Evolutionary conservation across 2,797 vertebrate genomes (phyloP).

Genomic region (Myripristis jacobus): DNA sequence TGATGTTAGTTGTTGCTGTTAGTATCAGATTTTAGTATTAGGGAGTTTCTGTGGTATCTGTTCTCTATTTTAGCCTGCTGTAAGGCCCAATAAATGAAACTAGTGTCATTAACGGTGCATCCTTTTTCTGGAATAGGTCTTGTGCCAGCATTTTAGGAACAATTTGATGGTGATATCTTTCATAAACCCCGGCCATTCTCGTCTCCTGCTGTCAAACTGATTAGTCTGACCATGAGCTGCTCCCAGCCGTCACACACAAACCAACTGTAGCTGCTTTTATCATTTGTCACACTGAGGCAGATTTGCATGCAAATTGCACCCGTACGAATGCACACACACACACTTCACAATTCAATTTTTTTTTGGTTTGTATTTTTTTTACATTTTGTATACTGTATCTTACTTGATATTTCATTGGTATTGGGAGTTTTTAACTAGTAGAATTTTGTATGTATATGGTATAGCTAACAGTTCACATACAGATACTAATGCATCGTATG

Average conservation of each 20-base stretch:
- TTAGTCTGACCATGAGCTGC: background rate
- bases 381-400: slow-evolving; percentile 71
- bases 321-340: slow-evolving; percentile 73
- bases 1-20: slow-evolving; percentile 1
- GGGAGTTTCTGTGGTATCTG: background rate
- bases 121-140: slow-evolving; percentile 30
- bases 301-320: slow-evolving; percentile 80
- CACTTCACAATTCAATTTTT: slow-evolving; percentile 56
- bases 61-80: background rate
- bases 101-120: slow-evolving; percentile 29
- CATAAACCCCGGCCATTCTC: slow-evolving; percentile 23
- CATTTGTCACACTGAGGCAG: slow-evolving; percentile 61
- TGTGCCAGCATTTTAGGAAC: slow-evolving; percentile 38
- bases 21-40: slow-evolving; percentile 11
- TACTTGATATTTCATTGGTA: slow-evolving; percentile 77
- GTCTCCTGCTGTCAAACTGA: slow-evolving; percentile 37
- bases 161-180: slow-evolving; percentile 24
- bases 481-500: slow-evolving; percentile 81
- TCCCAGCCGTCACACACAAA: slow-evolving; percentile 16
- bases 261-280: slow-evolving; percentile 70
- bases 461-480: slow-evolving; percentile 79
- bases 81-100: slow-evolving; percentile 12
- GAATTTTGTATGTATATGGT: slow-evolving; percentile 84
- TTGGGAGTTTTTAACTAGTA: slow-evolving; percentile 84
- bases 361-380: slow-evolving; percentile 65